Evolutionary conservation across 2,113 vertebrate genomes (phyloP).

Genomic region (Misgurnus anguillicaudatus): DNA sequence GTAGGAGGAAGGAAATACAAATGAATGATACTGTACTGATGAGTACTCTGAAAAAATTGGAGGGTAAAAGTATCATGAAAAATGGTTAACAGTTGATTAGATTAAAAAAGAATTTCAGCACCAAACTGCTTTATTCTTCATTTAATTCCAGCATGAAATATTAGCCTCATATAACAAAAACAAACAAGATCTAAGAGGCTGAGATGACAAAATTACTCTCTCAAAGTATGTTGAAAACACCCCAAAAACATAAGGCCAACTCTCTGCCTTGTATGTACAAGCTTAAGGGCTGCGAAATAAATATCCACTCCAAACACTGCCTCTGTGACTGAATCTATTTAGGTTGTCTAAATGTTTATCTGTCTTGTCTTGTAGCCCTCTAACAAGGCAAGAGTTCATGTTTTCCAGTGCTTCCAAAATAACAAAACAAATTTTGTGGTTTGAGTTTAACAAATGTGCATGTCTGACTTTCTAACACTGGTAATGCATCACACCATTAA

Average conservation of each 20-base stretch:
- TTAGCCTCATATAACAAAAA: slow-evolving; percentile 54
- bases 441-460: slow-evolving; percentile 58
- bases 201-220: slow-evolving; percentile 61
- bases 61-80: background rate
- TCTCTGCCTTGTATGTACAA: slow-evolving; percentile 57
- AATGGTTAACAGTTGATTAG: background rate
- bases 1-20: background rate
- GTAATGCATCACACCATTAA: slow-evolving; percentile 55
- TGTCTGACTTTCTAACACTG: slow-evolving; percentile 59
- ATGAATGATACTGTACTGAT: too few relatives aligned
- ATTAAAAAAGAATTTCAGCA: background rate
- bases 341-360: slow-evolving; percentile 78
- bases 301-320: slow-evolving; percentile 59
- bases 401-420: slow-evolving; percentile 60
- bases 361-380: slow-evolving; percentile 63
- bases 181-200: slow-evolving; percentile 64
- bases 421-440: slow-evolving; percentile 64
- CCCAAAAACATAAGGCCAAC: slow-evolving; percentile 64
- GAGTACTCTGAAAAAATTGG: background rate
- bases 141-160: background rate
- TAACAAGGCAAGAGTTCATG: slow-evolving; percentile 54
- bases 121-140: background rate
- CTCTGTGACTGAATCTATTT: slow-evolving; percentile 66
- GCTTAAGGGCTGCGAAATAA: slow-evolving; percentile 63
- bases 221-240: slow-evolving; percentile 61